A percentile compares a stretch with the other conserved stretches of the same genome.
These are phyloP conservation scores for Protonemura montana DNA, from an alignment of 2,888 invertebrate genomes.

Conservation along the genomic window DNA sequence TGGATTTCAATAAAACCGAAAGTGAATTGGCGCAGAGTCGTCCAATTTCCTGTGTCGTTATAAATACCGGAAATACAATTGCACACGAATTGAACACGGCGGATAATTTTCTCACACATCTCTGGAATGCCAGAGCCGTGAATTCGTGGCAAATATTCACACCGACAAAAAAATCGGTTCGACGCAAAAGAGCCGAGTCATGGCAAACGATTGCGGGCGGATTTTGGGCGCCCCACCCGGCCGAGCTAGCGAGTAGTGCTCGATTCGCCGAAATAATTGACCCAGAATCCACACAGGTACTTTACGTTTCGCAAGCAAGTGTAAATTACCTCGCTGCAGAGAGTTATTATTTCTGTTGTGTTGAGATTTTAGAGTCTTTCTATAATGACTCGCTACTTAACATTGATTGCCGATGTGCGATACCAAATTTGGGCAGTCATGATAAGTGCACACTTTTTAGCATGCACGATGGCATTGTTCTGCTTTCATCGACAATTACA, in stretches of 20 bases:
- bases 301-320: background rate
- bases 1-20: background rate
- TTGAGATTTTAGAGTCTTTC: background rate
- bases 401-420: background rate
- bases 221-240: background rate
- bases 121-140: background rate
- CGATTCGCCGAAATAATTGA: background rate
- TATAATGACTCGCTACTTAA: background rate
- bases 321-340: background rate
- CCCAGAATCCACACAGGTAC: background rate
- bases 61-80: background rate
- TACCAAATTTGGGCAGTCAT: background rate
- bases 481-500: constrained; percentile 7
- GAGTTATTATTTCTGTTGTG: background rate
- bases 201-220: background rate
- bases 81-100: background rate
- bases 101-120: background rate
- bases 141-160: background rate
- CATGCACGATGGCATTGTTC: background rate
- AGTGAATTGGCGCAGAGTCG: background rate
- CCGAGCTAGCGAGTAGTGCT: background rate
- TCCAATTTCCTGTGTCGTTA: background rate
- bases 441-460: background rate
- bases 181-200: background rate
- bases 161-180: background rate